phyloP scores from a whole-genome alignment of 1,140 invertebrate genomes.

The Acyrthosiphon pisum region DNA sequence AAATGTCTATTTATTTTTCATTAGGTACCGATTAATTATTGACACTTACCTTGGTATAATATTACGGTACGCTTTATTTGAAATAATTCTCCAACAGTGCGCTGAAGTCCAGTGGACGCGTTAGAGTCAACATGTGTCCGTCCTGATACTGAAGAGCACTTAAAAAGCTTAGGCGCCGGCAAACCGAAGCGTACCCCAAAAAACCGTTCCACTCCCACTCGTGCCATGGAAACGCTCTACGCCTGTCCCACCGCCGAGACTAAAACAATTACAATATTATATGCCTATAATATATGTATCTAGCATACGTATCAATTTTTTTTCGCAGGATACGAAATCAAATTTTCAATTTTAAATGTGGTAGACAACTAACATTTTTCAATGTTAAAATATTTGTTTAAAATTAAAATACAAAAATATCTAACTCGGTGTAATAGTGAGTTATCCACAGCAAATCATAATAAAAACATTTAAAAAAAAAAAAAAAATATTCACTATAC shows the following conservation, averaged over 20 bases:
- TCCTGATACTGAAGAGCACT: slow-evolving; percentile 46
- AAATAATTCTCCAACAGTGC: neutral
- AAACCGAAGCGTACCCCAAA: slow-evolving; percentile 22
- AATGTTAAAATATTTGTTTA: neutral
- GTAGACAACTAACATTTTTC: no score
- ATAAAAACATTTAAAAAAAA: no score
- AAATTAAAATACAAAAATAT: neutral
- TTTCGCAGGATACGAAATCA: neutral
- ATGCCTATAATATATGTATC: no score
- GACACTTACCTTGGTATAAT: neutral
- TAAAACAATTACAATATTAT: neutral
- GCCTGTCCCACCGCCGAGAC: neutral
- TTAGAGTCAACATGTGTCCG: slow-evolving; percentile 49
- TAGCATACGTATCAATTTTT: neutral
- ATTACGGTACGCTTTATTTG: neutral
- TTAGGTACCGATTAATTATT: neutral
- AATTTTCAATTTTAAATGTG: neutral
- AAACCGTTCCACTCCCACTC: slow-evolving; percentile 24
- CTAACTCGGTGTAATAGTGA: neutral
- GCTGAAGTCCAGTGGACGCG: neutral
- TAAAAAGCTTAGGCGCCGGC: slow-evolving; percentile 53
- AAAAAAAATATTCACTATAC: no score
- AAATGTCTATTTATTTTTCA: neutral
- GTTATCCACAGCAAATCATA: neutral
- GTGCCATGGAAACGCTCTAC: slow-evolving; percentile 7